A percentile compares a stretch with the other conserved stretches of the same genome.
Evolutionary conservation across 1,140 invertebrate species (phyloP).

Genomic region (Orius insidiosus): DNA sequence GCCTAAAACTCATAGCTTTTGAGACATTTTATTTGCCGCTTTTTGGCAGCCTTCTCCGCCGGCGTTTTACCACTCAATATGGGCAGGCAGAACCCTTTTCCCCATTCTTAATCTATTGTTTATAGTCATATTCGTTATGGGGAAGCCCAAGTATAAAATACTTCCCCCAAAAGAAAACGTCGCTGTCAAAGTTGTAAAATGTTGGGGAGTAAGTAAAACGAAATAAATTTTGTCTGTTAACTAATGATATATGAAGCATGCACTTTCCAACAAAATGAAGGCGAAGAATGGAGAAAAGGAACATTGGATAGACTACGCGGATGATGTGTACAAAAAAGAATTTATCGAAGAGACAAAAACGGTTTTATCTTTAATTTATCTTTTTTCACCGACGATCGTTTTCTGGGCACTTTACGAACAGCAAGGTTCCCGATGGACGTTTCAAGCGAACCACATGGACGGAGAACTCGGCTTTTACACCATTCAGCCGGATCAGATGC

Average conservation of each 20-base stretch:
- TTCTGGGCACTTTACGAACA: constrained; percentile 84
- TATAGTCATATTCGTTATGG: constrained; percentile 64
- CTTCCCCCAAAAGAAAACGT: constrained; percentile 73
- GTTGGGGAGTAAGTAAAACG: constrained; percentile 52
- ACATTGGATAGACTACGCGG: constrained; percentile 67
- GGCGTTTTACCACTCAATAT: too few species aligned
- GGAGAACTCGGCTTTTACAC: constrained; percentile 49
- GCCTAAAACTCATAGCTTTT: too few species aligned
- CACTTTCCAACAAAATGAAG: constrained; percentile 26
- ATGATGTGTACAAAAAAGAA: constrained; percentile 42
- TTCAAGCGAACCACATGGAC: constrained; percentile 82
- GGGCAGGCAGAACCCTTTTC: too few species aligned
- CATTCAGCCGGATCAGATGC: constrained; percentile 79
- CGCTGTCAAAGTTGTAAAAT: constrained; percentile 53
- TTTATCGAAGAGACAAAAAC: constrained; percentile 61
- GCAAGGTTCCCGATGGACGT: constrained; percentile 85
- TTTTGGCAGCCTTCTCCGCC: too few species aligned
- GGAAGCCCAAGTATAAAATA: constrained; percentile 57
- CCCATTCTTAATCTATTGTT: constrained; percentile 26
- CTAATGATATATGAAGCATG: constrained; percentile 26
- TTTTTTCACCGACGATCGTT: constrained; percentile 69
- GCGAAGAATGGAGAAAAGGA: constrained; percentile 28
- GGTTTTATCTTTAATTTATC: constrained; percentile 47
- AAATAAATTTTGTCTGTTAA: constrained; percentile 23
- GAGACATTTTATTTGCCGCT: too few species aligned